phyloP scores from a whole-genome alignment of 2,888 invertebrate species.

The Cecidostiba fungosa region DNA sequence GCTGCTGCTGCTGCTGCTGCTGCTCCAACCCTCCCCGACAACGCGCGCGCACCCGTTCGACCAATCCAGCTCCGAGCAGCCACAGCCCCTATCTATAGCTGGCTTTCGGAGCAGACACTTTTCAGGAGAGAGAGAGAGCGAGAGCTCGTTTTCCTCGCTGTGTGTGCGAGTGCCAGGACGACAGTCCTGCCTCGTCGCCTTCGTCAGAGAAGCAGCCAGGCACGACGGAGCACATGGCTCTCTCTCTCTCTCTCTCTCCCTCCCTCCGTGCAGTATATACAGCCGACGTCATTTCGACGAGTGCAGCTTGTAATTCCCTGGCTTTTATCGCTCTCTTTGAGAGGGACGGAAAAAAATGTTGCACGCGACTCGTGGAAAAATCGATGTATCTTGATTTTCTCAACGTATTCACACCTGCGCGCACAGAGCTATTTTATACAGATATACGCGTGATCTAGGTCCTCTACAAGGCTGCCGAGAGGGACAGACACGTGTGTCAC shows the following conservation, averaged over 20 bases:
- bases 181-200: slow-evolving; percentile 33
- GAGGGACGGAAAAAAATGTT: background rate
- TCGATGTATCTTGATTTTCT: slow-evolving; percentile 1
- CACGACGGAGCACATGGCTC: slow-evolving; percentile 58
- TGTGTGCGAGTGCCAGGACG: slow-evolving; percentile 21
- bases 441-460: slow-evolving; percentile 63
- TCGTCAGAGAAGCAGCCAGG: slow-evolving; percentile 6
- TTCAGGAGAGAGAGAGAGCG: slow-evolving; percentile 15
- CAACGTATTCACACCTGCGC: slow-evolving; percentile 44
- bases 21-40: slow-evolving; percentile 11
- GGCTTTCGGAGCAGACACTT: background rate
- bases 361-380: background rate
- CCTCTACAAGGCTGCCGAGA: slow-evolving; percentile 21
- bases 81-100: slow-evolving; percentile 66
- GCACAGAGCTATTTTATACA: slow-evolving; percentile 7
- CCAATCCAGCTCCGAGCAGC: slow-evolving; percentile 72
- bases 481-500: slow-evolving; percentile 40
- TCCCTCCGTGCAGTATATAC: slow-evolving; percentile 29
- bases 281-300: slow-evolving; percentile 6
- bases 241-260: slow-evolving; percentile 68
- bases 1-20: too few relatives aligned
- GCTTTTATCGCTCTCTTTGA: background rate
- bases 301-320: background rate
- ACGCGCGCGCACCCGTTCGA: slow-evolving; percentile 17
- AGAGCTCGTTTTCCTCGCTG: slow-evolving; percentile 11